Evolutionary conservation across 2,888 invertebrate species (phyloP).

Genomic region (Hermaeophaga mercurialis): DNA sequence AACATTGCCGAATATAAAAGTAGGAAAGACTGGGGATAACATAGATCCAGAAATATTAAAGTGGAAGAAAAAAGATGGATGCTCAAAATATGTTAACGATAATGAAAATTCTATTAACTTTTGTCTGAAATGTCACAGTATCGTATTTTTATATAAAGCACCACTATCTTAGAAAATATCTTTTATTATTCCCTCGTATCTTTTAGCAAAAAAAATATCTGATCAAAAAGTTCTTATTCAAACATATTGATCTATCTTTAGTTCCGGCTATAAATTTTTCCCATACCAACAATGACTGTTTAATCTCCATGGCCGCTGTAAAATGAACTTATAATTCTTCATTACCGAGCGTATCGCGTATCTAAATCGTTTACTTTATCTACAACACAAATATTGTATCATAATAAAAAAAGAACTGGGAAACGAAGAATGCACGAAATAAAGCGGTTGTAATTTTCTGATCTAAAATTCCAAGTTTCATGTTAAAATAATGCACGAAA

Average conservation of each 20-base stretch:
- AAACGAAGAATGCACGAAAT: not conserved
- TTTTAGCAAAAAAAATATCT: constrained; percentile 3
- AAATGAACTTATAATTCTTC: constrained; percentile 28
- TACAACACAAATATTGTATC: constrained; percentile 13
- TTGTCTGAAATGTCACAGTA: too few relatives aligned
- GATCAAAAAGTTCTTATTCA: constrained; percentile 1
- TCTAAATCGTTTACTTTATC: constrained; percentile 24
- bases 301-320: constrained; percentile 11
- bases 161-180: too few relatives aligned
- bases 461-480: not conserved
- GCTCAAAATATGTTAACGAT: too few relatives aligned
- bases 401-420: not conserved
- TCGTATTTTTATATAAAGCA: too few relatives aligned
- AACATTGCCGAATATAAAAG: too few relatives aligned
- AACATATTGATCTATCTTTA: constrained; percentile 14
- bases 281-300: constrained; percentile 22
- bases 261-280: constrained; percentile 22
- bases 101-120: too few relatives aligned
- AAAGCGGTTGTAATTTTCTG: not conserved
- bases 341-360: constrained; percentile 28
- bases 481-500: not conserved
- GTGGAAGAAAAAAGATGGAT: too few relatives aligned
- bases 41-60: too few relatives aligned
- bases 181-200: too few relatives aligned
- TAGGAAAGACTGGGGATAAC: too few relatives aligned